Evolutionary conservation across 2,797 vertebrate species (phyloP).

Genomic region (Scyliorhinus canicula): DNA sequence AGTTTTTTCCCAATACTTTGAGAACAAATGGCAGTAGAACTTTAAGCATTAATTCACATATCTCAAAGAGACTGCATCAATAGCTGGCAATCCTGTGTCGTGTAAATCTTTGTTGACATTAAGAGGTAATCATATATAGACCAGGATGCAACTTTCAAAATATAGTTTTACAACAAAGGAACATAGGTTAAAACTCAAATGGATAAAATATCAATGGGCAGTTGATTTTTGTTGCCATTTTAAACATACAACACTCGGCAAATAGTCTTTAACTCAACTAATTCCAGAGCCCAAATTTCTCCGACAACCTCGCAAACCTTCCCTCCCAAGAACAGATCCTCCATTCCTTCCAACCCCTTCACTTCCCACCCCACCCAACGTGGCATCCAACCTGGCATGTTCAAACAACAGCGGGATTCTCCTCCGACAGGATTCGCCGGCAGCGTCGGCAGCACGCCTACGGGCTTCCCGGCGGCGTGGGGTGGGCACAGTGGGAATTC

Average conservation of each 20-base stretch:
- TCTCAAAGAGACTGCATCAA: background rate
- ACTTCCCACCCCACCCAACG: too few species aligned
- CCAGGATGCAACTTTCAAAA: background rate
- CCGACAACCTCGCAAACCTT: too few species aligned
- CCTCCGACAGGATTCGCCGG: too few species aligned
- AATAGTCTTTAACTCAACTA: background rate
- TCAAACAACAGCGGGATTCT: too few species aligned
- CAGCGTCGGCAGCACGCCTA: too few species aligned
- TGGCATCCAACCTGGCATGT: too few species aligned
- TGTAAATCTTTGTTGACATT: background rate
- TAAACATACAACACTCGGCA: background rate
- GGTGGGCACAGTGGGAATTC: too few species aligned
- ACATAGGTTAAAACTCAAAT: background rate
- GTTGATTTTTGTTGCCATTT: background rate
- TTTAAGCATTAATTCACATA: background rate
- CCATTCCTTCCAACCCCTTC: too few species aligned
- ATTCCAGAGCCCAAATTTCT: too few species aligned
- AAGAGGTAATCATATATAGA: background rate
- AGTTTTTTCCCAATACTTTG: background rate
- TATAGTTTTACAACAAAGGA: background rate
- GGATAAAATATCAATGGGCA: background rate
- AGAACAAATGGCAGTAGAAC: background rate
- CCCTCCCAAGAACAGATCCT: too few species aligned
- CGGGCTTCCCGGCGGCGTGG: too few species aligned
- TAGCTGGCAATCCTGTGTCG: background rate